phyloP scores from a whole-genome alignment of 2,888 invertebrate genomes.

The Macrophya annulata region DNA sequence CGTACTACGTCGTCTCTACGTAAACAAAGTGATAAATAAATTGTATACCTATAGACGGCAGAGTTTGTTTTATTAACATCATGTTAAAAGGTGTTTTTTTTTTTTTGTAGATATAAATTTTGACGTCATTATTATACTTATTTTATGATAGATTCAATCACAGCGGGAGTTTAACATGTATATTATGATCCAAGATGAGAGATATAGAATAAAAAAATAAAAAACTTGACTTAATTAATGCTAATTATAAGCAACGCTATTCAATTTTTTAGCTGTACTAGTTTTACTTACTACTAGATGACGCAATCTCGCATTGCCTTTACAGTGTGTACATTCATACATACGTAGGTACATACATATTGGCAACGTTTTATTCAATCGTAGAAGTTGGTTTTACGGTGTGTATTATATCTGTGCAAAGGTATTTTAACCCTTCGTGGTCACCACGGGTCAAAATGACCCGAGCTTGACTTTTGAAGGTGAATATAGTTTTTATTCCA shows the following conservation, averaged over 20 bases:
- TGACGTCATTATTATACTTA: not conserved
- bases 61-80: not conserved
- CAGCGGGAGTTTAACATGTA: not conserved
- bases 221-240: conserved; percentile 19
- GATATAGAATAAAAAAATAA: not conserved
- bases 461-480: too few species aligned
- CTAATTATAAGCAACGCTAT: conserved; percentile 45
- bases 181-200: conserved; percentile 9
- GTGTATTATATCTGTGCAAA: not conserved
- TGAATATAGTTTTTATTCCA: too few species aligned
- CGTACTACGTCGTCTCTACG: not conserved
- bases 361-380: not conserved
- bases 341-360: not conserved
- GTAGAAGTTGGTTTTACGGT: not conserved
- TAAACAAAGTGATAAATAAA: not conserved
- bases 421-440: too few species aligned
- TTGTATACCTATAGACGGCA: not conserved
- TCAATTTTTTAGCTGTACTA: conserved; percentile 22
- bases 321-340: not conserved
- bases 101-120: not conserved
- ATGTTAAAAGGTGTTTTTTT: not conserved
- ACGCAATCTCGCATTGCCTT: conserved; percentile 2
- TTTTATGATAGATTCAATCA: not conserved
- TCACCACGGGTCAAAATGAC: too few species aligned
- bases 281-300: conserved; percentile 23